These are phyloP conservation scores for Montifringilla adamsi DNA, from an alignment of 2,113 vertebrate genomes.

Conservation along the genomic window DNA sequence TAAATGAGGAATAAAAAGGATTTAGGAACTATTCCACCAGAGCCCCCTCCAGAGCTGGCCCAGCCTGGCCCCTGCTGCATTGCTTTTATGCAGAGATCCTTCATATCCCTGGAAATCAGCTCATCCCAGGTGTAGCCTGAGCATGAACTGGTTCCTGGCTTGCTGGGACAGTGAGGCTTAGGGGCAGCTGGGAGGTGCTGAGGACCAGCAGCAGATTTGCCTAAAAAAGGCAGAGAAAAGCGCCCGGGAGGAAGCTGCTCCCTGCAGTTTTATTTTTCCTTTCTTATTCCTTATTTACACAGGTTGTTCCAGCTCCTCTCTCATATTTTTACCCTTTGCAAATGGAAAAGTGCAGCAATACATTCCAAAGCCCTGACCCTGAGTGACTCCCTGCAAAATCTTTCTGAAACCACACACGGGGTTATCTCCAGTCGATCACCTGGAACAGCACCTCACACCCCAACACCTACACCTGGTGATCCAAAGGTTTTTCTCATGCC, in stretches of 20 bases:
- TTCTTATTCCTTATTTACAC: constrained; percentile 47
- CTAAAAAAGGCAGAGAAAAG: constrained; percentile 39
- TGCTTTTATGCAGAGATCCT: background rate
- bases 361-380: background rate
- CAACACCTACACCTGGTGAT: background rate
- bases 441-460: background rate
- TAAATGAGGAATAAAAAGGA: background rate
- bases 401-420: background rate
- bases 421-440: background rate
- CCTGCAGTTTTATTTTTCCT: constrained; percentile 32
- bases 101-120: background rate
- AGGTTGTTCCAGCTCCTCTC: background rate
- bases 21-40: background rate
- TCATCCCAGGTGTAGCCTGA: background rate
- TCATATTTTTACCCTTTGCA: constrained; percentile 1
- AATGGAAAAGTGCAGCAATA: constrained; percentile 15
- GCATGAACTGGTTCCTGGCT: background rate
- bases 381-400: background rate
- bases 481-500: background rate
- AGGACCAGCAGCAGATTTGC: constrained; percentile 17
- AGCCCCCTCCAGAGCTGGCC: background rate
- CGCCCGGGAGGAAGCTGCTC: background rate
- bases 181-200: background rate
- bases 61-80: background rate
- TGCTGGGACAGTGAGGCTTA: background rate